These are phyloP conservation scores for Cardiocondyla obscurior DNA, from an alignment of 1,140 invertebrate species.

Conservation along the genomic window DNA sequence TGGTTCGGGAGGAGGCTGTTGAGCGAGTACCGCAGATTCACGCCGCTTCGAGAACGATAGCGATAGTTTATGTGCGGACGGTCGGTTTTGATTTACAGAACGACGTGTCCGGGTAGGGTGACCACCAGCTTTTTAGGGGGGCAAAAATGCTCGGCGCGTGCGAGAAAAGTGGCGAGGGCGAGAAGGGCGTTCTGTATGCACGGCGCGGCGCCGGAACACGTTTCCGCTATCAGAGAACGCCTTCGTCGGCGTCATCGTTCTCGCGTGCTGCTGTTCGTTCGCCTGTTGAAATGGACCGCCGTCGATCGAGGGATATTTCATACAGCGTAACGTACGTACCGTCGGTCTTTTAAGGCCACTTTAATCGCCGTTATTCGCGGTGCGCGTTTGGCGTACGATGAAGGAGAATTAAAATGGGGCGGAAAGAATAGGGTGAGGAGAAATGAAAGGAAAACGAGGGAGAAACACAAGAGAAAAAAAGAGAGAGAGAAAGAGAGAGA, in stretches of 20 bases:
- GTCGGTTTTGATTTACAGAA: slow-evolving; percentile 44
- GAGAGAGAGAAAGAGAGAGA: slow-evolving; percentile 1
- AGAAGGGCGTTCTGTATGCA: slow-evolving; percentile 42
- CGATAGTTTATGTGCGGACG: slow-evolving; percentile 12
- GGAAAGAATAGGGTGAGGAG: not conserved
- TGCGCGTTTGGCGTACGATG: not conserved
- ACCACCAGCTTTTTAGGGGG: slow-evolving; percentile 14
- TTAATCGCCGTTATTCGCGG: slow-evolving; percentile 58
- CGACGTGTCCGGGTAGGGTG: slow-evolving; percentile 2
- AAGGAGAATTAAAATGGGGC: slow-evolving; percentile 51
- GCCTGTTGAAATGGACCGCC: slow-evolving; percentile 35
- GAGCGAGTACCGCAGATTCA: slow-evolving; percentile 1
- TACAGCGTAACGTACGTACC: slow-evolving; percentile 17
- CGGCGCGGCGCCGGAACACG: slow-evolving; percentile 28
- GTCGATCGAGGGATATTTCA: slow-evolving; percentile 50
- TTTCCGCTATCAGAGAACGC: slow-evolving; percentile 46
- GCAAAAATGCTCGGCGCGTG: slow-evolving; percentile 33
- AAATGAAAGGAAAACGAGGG: not conserved
- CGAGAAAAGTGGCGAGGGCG: slow-evolving; percentile 20
- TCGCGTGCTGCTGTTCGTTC: not conserved
- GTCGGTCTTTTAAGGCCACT: slow-evolving; percentile 54
- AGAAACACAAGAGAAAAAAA: not conserved
- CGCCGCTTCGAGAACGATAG: not conserved
- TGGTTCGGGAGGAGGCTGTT: not conserved
- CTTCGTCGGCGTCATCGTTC: slow-evolving; percentile 15